Percentiles rank a stretch among this genome's conserved stretches.
Conservation (phyloP, 1,140 invertebrate genomes). For the Chionoecetes opilio region DNA sequence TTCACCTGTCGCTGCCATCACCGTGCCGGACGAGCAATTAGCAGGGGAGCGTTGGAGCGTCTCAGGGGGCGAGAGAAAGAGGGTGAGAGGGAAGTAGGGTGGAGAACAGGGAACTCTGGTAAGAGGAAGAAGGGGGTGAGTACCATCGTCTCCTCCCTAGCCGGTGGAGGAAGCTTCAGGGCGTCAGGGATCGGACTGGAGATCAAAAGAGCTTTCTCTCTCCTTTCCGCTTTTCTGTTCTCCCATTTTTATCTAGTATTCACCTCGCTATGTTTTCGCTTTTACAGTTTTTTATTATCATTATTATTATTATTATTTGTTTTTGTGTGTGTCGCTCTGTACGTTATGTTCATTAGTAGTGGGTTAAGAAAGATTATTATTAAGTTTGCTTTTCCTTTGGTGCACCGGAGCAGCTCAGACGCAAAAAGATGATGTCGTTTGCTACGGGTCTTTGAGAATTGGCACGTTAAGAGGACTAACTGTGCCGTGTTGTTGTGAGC, state of each 20-base stretch:
- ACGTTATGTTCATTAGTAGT: too few relatives aligned
- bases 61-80: constrained; percentile 4
- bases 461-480: too few relatives aligned
- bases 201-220: background rate
- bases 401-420: too few relatives aligned
- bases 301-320: too few relatives aligned
- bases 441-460: too few relatives aligned
- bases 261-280: background rate
- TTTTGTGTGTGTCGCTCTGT: too few relatives aligned
- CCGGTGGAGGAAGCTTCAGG: background rate
- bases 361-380: too few relatives aligned
- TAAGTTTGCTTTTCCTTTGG: too few relatives aligned
- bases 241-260: background rate
- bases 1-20: background rate
- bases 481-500: too few relatives aligned
- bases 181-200: background rate
- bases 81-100: background rate
- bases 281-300: background rate
- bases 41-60: background rate
- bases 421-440: too few relatives aligned
- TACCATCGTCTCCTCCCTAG: background rate
- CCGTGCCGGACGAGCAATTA: background rate
- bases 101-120: background rate
- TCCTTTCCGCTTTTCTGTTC: background rate
- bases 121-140: background rate